Base-by-base conservation (phyloP, 2,888 invertebrate species). In the Cephus pygmeus region DNA sequence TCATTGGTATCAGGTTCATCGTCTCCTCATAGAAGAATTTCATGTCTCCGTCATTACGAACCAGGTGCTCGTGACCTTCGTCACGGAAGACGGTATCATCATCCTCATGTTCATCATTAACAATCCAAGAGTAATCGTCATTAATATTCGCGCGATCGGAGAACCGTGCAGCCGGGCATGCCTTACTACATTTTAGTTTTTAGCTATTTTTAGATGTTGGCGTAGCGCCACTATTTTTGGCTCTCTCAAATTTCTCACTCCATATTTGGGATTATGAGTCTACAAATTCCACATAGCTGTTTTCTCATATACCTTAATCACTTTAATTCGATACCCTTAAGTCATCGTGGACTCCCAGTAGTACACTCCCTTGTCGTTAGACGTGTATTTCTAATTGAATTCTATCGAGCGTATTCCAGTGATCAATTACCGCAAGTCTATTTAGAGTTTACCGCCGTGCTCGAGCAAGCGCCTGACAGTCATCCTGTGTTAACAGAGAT, bases 191-290 rank as follows among this genome's bases (percentile, higher is more conserved):
- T 88, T 90, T 89, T 89, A 90, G 90, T 90, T 90, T 90, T 90
- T 89, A 83, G 87, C 88, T 90, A 90, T 90, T 89, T 88, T 90
- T 90, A 90, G 90, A 73, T 77, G 85, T 87, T 90, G 90, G 89
- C 89, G 85, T 87, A 81, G 85, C 88, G 90, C 90, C 90, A 90
- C 90, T 90, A 90, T 90, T 90, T 90, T 90, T 88, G 88, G 89
- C 90, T 90, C 90, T 90, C 90, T 90, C 90, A 90, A 90, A 90
- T 90, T 90, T 90, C 90, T 90, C 90, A 90, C 87, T 86, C 90
- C 90, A 88, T 90, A 90, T 90, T 90, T 88, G 90, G 90, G 84
- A 88, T 90, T 90, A 90, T 88, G 87, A 71, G 73, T 76, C 34
- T 75, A 71, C 76, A 78, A 80, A 75, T 78, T 73, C 75, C 76